A percentile compares a stretch with the other conserved stretches of the same genome.
Evolutionary conservation across 2,113 vertebrate genomes (phyloP).

Genomic region (Otocyon megalotis): DNA sequence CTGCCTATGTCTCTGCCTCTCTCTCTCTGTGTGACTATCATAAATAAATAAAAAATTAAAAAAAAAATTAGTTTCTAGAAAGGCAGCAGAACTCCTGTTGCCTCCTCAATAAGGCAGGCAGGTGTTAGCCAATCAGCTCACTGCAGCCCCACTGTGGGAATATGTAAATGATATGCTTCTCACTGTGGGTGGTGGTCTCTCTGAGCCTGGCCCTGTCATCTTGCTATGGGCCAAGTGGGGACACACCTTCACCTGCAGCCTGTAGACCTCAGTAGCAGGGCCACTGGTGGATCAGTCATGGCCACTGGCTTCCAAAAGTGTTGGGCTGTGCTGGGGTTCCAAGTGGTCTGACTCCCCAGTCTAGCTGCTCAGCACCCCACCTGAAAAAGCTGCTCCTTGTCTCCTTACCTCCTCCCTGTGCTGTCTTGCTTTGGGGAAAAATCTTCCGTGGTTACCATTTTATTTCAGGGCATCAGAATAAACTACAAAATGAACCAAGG

Average conservation of each 20-base stretch:
- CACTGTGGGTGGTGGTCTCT: constrained; percentile 68
- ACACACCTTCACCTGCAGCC: not conserved
- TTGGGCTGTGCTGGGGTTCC: not conserved
- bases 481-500: constrained; percentile 36
- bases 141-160: constrained; percentile 84
- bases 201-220: not conserved
- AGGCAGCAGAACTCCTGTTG: constrained; percentile 89
- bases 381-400: not conserved
- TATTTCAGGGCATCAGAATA: constrained; percentile 58
- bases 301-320: not conserved
- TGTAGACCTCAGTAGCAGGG: not conserved
- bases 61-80: constrained; percentile 93
- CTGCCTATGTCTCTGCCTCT: too few species aligned
- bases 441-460: not conserved
- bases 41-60: too few species aligned
- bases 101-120: constrained; percentile 89
- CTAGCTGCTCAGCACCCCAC: not conserved
- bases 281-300: not conserved
- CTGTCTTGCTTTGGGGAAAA: constrained; percentile 42
- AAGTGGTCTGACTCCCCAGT: not conserved
- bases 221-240: not conserved
- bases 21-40: too few species aligned
- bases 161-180: constrained; percentile 90
- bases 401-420: not conserved
- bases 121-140: constrained; percentile 88